Percentiles rank a stretch among this genome's conserved stretches.
Conservation (phyloP, 2,888 invertebrate genomes). For the Copidosoma aretas region DNA sequence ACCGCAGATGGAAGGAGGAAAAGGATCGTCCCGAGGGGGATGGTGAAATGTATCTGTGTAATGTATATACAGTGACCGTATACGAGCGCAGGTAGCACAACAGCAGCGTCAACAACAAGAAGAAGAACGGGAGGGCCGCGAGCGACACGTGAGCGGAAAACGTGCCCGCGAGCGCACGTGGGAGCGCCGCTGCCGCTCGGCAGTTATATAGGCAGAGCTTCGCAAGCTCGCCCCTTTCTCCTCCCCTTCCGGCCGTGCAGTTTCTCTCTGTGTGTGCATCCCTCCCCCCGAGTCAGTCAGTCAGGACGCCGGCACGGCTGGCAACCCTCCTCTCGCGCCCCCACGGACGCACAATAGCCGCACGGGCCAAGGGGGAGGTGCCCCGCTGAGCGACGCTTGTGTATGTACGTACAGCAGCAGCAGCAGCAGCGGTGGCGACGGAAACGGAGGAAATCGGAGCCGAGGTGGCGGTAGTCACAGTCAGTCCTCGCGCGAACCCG, state of each 20-base stretch:
- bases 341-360: not conserved
- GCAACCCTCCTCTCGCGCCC: not conserved
- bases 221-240: slow-evolving; percentile 10
- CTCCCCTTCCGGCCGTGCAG: slow-evolving; percentile 7
- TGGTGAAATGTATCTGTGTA: no score
- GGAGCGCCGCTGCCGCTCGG: slow-evolving; percentile 40
- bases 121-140: slow-evolving; percentile 39
- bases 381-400: not conserved
- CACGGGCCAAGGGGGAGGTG: not conserved
- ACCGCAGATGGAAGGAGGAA: slow-evolving; percentile 9
- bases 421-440: no score
- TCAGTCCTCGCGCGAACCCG: slow-evolving; percentile 46
- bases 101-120: no score
- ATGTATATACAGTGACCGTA: no score
- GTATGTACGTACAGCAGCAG: no score
- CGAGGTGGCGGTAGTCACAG: no score
- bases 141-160: slow-evolving; percentile 56
- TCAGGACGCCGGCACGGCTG: slow-evolving; percentile 25
- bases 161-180: slow-evolving; percentile 60
- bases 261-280: slow-evolving; percentile 1
- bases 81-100: no score
- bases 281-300: slow-evolving; percentile 16
- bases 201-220: not conserved
- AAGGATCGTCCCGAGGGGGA: no score
- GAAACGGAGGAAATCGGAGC: slow-evolving; percentile 27